Conservation (phyloP, 2,888 invertebrate genomes). For the Drosophila lacicola region DNA sequence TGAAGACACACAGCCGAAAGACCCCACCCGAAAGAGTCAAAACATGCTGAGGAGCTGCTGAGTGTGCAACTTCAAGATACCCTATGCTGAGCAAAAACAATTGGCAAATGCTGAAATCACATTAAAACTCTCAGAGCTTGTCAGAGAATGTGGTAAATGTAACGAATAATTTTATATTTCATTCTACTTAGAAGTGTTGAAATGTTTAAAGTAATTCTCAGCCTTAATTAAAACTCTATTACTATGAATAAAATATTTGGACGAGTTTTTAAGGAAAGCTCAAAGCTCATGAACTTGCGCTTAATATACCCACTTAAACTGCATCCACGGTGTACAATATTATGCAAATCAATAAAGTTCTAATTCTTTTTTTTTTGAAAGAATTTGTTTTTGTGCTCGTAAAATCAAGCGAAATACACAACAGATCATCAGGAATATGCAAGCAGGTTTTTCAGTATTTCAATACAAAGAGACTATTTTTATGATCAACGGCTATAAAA, state of each 20-base stretch:
- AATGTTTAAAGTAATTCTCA: too few species aligned
- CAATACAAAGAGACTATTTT: conserved; percentile 35
- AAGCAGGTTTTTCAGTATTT: conserved; percentile 41
- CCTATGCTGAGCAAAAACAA: background rate
- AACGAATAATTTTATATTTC: too few species aligned
- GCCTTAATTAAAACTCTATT: too few species aligned
- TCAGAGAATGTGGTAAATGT: too few species aligned
- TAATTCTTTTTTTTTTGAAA: conserved; percentile 46
- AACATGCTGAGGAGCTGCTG: too few species aligned
- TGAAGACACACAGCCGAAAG: conserved; percentile 17
- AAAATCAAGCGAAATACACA: conserved; percentile 53
- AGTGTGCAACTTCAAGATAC: conserved; percentile 22
- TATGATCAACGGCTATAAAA: conserved; percentile 56
- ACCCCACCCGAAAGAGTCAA: conserved; percentile 23
- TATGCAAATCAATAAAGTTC: conserved; percentile 64
- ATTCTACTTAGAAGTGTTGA: too few species aligned
- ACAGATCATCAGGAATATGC: conserved; percentile 13
- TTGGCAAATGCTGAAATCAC: too few species aligned
- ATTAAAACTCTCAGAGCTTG: too few species aligned
- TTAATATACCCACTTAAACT: background rate
- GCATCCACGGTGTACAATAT: conserved; percentile 22
- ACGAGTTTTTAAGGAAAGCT: background rate
- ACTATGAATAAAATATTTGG: too few species aligned
- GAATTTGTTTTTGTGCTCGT: conserved; percentile 56
- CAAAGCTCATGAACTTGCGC: background rate